Percentiles rank a stretch among this genome's conserved stretches.
Evolutionary conservation across 1,140 invertebrate species (phyloP).

Genomic region (Panulirus ornatus): DNA sequence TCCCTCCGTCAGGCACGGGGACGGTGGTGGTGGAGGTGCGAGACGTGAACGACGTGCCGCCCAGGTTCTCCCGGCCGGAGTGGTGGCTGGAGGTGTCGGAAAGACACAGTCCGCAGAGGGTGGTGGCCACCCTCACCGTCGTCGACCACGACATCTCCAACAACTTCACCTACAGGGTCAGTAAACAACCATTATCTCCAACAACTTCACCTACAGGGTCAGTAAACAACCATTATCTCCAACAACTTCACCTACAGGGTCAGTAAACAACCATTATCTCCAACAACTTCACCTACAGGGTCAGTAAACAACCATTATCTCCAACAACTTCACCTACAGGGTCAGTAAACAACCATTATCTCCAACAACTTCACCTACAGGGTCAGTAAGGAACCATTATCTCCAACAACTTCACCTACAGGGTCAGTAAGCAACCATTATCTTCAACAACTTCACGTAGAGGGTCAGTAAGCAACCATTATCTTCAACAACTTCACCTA

Average conservation of each 20-base stretch:
- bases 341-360: too few relatives aligned
- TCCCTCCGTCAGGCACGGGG: constrained; percentile 23
- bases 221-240: too few relatives aligned
- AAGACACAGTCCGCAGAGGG: constrained; percentile 12
- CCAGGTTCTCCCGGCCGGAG: constrained; percentile 46
- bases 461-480: too few relatives aligned
- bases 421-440: too few relatives aligned
- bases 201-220: neutral
- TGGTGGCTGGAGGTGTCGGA: constrained; percentile 47
- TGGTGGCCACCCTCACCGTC: constrained; percentile 44
- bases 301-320: too few relatives aligned
- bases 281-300: too few relatives aligned
- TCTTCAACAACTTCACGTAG: too few relatives aligned
- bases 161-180: constrained; percentile 51
- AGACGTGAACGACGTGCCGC: constrained; percentile 43
- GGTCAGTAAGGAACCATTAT: too few relatives aligned
- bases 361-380: too few relatives aligned
- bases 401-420: too few relatives aligned
- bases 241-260: neutral
- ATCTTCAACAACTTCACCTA: too few relatives aligned
- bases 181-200: neutral
- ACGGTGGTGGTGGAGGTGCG: constrained; percentile 49
- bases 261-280: too few relatives aligned
- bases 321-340: neutral
- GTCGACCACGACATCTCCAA: constrained; percentile 23